Evolutionary conservation across 2,888 invertebrate genomes (phyloP), one percentile per base, ranked within the genome.

Genomic region (Cephus pulcher): DNA sequence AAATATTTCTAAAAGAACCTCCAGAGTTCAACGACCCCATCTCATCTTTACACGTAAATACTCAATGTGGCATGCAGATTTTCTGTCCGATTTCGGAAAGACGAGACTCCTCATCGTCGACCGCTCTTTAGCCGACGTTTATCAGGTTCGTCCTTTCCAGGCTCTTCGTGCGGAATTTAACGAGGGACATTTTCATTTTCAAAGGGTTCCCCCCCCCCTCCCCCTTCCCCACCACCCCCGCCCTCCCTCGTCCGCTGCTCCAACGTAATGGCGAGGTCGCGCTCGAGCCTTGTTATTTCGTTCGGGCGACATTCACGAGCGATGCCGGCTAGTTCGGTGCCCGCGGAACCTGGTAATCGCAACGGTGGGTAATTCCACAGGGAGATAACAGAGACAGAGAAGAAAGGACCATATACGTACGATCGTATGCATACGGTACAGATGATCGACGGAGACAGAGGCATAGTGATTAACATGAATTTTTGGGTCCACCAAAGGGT

Each of bases 141-240:
- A 56, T 6, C 40, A 56, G 40, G 40, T 23, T 23, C 40, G 23
- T 56, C 40, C 23, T 56, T 56, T 56, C 40, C 15, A 9, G 23
- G 23, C 9, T 56, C 23, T 9, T 56, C 40, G 40, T 56, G 40
- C 40, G 23, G 81, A 82, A 84, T 83, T 83, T 84, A 86, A 84
- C 84, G 86, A 84, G 82, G 81, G 80, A 84, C 82, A 83, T 82
- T 85, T 83, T 81, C 82, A 79, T 82, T 85, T 85, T 85, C 85
- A 81, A 84, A 86, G 84, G 81, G 82, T 80, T 32, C 74, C 9
- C 40, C 40, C 23, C 15, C 37, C 15, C 23, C 1, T 1, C 0
- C 15, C 37, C 15, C 23, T 0, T 1, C 0, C 12, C 37, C 4
- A 1, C 4, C 11, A 35, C 11, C 11, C 12, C 12, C 15, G 12